Evolutionary conservation across 2,888 invertebrate species (phyloP).

Genomic region (Euclidia mi): DNA sequence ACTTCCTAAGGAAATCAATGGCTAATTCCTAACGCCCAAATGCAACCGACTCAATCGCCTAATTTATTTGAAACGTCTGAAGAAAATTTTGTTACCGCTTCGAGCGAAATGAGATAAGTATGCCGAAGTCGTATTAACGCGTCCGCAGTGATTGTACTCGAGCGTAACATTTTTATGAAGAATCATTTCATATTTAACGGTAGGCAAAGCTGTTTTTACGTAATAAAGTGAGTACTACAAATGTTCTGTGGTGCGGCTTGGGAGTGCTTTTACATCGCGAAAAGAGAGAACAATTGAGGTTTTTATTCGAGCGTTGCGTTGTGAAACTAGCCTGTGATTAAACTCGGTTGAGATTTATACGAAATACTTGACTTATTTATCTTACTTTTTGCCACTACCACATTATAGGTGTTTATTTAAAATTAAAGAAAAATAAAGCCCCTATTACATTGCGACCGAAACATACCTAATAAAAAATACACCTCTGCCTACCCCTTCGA

Average conservation of each 20-base stretch:
- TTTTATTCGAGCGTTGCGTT: too few species aligned
- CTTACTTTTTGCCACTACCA: too few species aligned
- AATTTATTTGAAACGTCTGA: constrained; percentile 48
- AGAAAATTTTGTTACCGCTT: constrained; percentile 27
- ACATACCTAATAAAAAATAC: too few species aligned
- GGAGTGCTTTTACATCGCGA: too few species aligned
- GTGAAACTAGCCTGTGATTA: too few species aligned
- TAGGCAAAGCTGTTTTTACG: not conserved
- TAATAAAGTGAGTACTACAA: not conserved
- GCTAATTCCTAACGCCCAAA: constrained; percentile 53
- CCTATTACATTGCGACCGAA: too few species aligned
- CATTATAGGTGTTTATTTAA: too few species aligned
- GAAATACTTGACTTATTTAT: too few species aligned
- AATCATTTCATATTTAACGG: constrained; percentile 2
- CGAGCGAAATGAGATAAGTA: constrained; percentile 25
- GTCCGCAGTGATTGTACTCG: constrained; percentile 1
- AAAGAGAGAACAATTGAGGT: not conserved
- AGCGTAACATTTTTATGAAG: constrained; percentile 2
- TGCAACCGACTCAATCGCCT: constrained; percentile 35
- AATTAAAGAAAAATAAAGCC: too few species aligned
- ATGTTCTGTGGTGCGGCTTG: not conserved
- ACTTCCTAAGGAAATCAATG: constrained; percentile 65
- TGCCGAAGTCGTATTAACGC: constrained; percentile 29
- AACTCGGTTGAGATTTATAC: too few species aligned
- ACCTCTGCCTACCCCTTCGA: too few species aligned